A percentile compares a stretch with the other conserved stretches of the same genome.
phyloP scores from a whole-genome alignment of 2,113 vertebrate species.

The Gadus chalcogrammus region DNA sequence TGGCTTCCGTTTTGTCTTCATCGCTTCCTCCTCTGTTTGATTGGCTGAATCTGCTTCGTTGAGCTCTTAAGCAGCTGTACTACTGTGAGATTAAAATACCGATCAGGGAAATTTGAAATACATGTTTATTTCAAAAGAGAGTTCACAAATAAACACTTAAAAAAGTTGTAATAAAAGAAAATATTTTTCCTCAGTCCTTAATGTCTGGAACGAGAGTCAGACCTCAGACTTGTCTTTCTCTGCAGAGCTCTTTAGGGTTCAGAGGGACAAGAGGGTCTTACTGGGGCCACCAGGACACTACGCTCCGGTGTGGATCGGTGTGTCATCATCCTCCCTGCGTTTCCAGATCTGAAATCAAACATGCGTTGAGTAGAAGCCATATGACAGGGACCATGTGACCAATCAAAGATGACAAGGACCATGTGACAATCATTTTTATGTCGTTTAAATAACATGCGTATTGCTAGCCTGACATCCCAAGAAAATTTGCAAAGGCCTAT shows the following conservation, averaged over 20 bases:
- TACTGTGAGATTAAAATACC: no score
- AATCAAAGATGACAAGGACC: not conserved
- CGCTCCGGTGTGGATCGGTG: conserved; percentile 81
- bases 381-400: not conserved
- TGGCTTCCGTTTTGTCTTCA: no score
- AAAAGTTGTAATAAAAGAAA: conserved; percentile 19
- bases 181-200: not conserved
- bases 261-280: not conserved
- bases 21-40: no score
- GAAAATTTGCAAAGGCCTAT: no score
- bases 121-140: conserved; percentile 56
- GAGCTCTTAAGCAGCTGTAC: no score
- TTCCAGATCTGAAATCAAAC: conserved; percentile 87
- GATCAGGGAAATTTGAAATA: not conserved
- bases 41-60: no score
- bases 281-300: conserved; percentile 49
- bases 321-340: conserved; percentile 76
- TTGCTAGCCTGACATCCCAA: no score
- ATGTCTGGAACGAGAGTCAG: no score
- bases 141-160: conserved; percentile 28
- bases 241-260: conserved; percentile 19
- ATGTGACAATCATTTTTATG: no score
- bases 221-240: not conserved
- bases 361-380: not conserved
- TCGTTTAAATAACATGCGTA: no score